phyloP scores from a whole-genome alignment of 2,888 invertebrate species.

The Drosophila melanosoma region DNA sequence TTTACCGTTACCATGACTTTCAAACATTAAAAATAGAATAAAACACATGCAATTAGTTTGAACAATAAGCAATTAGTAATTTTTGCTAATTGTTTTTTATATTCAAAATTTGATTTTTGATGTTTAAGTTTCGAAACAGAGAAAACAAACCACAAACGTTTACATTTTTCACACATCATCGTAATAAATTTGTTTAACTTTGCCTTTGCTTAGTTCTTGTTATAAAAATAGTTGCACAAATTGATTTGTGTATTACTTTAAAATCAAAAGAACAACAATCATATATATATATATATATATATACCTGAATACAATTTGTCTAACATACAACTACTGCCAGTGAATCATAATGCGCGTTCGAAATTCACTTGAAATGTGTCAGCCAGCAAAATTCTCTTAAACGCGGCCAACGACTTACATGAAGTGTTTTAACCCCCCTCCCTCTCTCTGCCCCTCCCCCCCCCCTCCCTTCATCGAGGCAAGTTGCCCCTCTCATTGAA shows the following conservation, averaged over 20 bases:
- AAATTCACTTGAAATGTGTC: conserved; percentile 76
- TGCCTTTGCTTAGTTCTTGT: conserved; percentile 25
- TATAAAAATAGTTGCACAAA: conserved; percentile 76
- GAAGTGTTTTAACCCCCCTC: conserved; percentile 22
- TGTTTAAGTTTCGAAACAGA: conserved; percentile 13
- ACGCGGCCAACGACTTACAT: conserved; percentile 34
- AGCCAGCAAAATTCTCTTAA: conserved; percentile 64
- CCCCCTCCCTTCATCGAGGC: background rate
- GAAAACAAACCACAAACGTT: conserved; percentile 31
- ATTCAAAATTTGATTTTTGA: conserved; percentile 48
- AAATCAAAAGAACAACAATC: conserved; percentile 20
- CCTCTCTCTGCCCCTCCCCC: background rate
- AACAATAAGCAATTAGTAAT: conserved; percentile 31
- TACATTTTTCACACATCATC: conserved; percentile 72
- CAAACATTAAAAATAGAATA: conserved; percentile 26
- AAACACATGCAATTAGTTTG: conserved; percentile 34
- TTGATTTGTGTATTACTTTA: conserved; percentile 64
- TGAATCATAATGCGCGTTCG: conserved; percentile 22
- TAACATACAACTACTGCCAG: background rate
- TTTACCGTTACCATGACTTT: conserved; percentile 13
- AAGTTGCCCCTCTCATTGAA: background rate
- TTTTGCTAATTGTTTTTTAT: conserved; percentile 19
- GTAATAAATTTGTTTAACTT: conserved; percentile 65
- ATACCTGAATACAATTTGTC: conserved; percentile 7
- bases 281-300: conserved; percentile 7